Evolutionary conservation across 1,140 invertebrate species (phyloP).

Genomic region (Euborellia annulipes): DNA sequence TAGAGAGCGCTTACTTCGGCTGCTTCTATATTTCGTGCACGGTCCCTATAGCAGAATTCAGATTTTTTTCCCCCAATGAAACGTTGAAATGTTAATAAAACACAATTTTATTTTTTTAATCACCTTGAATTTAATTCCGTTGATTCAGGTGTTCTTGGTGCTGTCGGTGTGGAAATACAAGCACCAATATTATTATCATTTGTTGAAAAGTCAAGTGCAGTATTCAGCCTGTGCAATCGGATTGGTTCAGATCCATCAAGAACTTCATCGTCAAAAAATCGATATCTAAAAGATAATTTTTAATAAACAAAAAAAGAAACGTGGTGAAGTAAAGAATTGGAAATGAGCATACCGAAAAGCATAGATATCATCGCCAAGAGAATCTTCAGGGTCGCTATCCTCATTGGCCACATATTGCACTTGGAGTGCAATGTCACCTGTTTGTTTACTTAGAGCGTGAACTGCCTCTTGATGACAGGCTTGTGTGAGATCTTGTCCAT

Average conservation of each 20-base stretch:
- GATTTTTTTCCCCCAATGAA: too few relatives aligned
- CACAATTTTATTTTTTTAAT: background rate
- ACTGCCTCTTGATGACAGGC: constrained; percentile 44
- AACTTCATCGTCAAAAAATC: constrained; percentile 30
- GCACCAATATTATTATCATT: constrained; percentile 15
- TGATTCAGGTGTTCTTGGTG: constrained; percentile 39
- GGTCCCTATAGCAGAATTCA: too few relatives aligned
- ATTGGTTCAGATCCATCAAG: constrained; percentile 18
- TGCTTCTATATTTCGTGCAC: too few relatives aligned
- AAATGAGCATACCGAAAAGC: constrained; percentile 26
- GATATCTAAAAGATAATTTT: constrained; percentile 31
- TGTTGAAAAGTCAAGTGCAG: constrained; percentile 9
- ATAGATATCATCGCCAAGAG: constrained; percentile 29
- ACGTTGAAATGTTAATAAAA: background rate
- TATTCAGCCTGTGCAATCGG: constrained; percentile 18
- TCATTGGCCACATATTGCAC: constrained; percentile 59
- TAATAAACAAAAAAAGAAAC: too few relatives aligned
- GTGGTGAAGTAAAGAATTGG: too few relatives aligned
- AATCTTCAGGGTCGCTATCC: constrained; percentile 37
- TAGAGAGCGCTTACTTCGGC: too few relatives aligned
- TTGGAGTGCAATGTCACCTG: constrained; percentile 50
- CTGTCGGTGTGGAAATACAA: constrained; percentile 38
- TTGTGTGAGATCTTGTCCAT: constrained; percentile 54
- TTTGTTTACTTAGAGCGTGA: constrained; percentile 46
- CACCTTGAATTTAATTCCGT: constrained; percentile 6